phyloP scores from a whole-genome alignment of 64 coral and sea anemone species.

The Dendronephthya gigantea region DNA sequence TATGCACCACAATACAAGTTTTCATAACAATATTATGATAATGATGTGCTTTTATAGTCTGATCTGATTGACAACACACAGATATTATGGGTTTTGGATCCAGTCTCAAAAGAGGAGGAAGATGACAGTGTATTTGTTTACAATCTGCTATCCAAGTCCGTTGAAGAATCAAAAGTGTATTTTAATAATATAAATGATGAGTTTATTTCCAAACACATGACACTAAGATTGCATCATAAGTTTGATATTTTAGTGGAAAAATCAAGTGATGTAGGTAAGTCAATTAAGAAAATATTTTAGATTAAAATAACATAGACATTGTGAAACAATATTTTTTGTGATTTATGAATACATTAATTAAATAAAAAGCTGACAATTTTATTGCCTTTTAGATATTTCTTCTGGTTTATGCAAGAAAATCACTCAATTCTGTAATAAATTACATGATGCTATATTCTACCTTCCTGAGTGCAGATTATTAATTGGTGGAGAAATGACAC shows the following conservation, averaged over 20 bases:
- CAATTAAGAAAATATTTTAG: background rate
- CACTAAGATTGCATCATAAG: background rate
- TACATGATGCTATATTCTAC: background rate
- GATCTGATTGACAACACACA: background rate
- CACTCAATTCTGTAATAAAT: background rate
- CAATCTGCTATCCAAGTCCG: background rate
- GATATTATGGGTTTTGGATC: background rate
- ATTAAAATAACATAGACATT: too few species aligned
- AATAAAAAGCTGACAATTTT: background rate
- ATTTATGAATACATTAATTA: too few species aligned
- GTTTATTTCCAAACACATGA: background rate
- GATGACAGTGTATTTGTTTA: background rate
- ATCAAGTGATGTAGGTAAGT: background rate
- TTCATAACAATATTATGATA: background rate
- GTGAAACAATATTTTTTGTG: too few species aligned
- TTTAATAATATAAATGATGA: background rate
- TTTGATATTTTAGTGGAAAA: background rate
- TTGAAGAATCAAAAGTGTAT: background rate
- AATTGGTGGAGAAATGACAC: background rate
- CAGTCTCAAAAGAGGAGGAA: background rate
- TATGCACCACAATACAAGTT: background rate
- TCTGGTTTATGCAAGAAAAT: background rate
- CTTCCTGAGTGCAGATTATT: background rate
- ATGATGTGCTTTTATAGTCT: background rate
- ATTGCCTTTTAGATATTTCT: background rate